Conservation (phyloP, 2,113 vertebrate species). For the Meriones unguiculatus region DNA sequence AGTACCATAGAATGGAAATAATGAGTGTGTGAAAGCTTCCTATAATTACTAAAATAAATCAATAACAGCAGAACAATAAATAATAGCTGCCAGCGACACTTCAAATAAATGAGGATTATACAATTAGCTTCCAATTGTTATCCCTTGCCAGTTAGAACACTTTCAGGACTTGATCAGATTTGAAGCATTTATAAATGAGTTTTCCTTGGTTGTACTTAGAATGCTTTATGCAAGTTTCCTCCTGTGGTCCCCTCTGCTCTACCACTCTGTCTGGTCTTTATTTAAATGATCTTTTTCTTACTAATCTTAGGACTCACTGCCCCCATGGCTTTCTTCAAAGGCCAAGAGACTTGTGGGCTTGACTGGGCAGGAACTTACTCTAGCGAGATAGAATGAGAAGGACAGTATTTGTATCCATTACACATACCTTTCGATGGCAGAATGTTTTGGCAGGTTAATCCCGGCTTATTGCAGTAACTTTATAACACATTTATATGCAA, state of each 20-base stretch:
- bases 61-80: constrained; percentile 33
- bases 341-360: not conserved
- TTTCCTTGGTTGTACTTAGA: constrained; percentile 34
- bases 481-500: not conserved
- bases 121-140: constrained; percentile 17
- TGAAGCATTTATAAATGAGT: constrained; percentile 33
- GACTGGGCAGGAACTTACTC: not conserved
- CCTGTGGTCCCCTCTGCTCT: not conserved
- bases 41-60: constrained; percentile 58
- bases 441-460: constrained; percentile 18
- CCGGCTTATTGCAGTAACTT: not conserved
- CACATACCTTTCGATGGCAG: not conserved
- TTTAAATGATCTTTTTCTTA: not conserved
- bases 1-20: constrained; percentile 2
- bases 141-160: constrained; percentile 8
- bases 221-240: not conserved
- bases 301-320: not conserved
- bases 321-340: not conserved
- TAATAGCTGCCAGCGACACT: constrained; percentile 9
- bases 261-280: not conserved
- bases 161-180: constrained; percentile 24
- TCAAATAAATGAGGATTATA: constrained; percentile 1
- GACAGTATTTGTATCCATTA: not conserved
- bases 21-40: not conserved
- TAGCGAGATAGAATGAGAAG: not conserved